Conservation (phyloP, 2,888 invertebrate genomes). For the Aspidiotus destructor region DNA sequence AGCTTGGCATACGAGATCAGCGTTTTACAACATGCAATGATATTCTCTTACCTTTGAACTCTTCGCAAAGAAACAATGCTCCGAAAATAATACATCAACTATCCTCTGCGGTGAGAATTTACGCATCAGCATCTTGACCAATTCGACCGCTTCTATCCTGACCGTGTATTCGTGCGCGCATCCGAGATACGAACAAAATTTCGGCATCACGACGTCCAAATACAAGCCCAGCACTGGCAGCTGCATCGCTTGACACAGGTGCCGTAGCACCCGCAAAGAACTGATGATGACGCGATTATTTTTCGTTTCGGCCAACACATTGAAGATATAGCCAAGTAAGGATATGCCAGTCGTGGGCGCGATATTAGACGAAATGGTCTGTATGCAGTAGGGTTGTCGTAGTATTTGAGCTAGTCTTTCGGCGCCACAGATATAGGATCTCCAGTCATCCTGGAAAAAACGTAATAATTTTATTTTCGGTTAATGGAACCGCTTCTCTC, state of each 20-base stretch:
- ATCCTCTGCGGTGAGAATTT: conserved; percentile 44
- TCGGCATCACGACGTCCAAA: conserved; percentile 35
- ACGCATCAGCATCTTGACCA: conserved; percentile 44
- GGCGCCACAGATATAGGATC: conserved; percentile 49
- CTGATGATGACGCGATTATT: conserved; percentile 45
- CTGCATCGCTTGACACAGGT: conserved; percentile 35
- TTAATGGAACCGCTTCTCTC: too few species aligned
- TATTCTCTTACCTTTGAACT: conserved; percentile 37
- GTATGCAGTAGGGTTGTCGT: conserved; percentile 44
- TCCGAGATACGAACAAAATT: conserved; percentile 34
- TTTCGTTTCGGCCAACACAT: conserved; percentile 48
- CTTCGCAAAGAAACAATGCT: conserved; percentile 37
- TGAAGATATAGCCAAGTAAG: conserved; percentile 55
- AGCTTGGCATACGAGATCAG: too few species aligned
- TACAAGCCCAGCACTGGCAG: conserved; percentile 32
- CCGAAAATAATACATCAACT: conserved; percentile 41
- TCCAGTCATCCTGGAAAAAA: conserved; percentile 48
- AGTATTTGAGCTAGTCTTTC: conserved; percentile 51
- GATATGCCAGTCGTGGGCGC: conserved; percentile 51
- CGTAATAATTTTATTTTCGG: too few species aligned
- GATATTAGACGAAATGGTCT: conserved; percentile 41
- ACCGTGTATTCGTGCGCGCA: conserved; percentile 23
- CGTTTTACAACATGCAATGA: too few species aligned
- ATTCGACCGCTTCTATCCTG: conserved; percentile 37
- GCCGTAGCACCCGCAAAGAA: conserved; percentile 43